phyloP scores from a whole-genome alignment of 1,140 invertebrate species.

The Tribolium madens region DNA sequence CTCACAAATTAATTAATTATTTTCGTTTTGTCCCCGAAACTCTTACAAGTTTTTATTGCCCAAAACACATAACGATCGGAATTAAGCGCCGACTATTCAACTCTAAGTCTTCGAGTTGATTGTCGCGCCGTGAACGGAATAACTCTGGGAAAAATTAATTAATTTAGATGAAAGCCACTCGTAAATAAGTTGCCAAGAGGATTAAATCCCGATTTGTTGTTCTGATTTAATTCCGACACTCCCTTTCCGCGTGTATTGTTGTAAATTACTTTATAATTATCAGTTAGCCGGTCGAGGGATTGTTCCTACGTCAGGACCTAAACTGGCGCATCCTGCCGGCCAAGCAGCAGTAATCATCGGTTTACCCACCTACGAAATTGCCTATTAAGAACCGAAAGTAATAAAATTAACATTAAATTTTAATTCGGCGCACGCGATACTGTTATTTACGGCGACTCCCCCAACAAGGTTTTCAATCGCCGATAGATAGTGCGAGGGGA shows the following conservation, averaged over 20 bases:
- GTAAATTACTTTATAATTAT: conserved; percentile 30
- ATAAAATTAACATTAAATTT: conserved; percentile 32
- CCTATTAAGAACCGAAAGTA: conserved; percentile 30
- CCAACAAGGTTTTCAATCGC: no score
- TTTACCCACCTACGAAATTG: conserved; percentile 26
- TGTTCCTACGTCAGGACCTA: conserved; percentile 7
- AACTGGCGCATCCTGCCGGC: conserved; percentile 20
- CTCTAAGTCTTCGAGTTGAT: neutral
- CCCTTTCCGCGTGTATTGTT: conserved; percentile 18
- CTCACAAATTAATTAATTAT: conserved; percentile 11
- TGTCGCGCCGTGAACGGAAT: neutral
- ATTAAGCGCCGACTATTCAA: neutral
- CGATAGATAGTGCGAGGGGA: no score
- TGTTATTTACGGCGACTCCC: neutral
- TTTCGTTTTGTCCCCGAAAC: neutral
- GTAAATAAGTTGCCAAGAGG: conserved; percentile 19
- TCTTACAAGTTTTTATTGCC: neutral
- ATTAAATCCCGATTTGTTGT: conserved; percentile 32
- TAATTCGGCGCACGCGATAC: conserved; percentile 15
- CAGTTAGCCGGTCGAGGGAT: conserved; percentile 15
- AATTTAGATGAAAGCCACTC: conserved; percentile 23
- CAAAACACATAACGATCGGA: neutral
- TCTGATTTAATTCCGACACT: conserved; percentile 19
- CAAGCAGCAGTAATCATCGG: conserved; percentile 32
- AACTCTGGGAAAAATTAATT: conserved; percentile 15